Conservation (phyloP, 2,113 vertebrate genomes). For the Pholis gunnellus region DNA sequence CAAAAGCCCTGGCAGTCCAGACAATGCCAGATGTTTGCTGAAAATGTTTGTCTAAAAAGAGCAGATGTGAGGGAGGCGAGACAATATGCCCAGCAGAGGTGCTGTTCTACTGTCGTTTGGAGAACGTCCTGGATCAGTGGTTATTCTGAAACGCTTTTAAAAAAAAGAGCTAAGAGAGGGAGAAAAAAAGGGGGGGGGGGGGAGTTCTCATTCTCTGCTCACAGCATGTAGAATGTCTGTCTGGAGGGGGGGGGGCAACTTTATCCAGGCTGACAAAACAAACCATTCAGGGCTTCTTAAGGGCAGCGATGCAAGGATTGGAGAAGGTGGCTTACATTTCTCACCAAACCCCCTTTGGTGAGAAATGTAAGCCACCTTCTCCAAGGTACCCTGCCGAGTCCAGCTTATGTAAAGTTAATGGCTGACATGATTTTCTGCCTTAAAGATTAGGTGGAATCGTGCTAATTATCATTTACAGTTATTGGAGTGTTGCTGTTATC, state of each 20-base stretch:
- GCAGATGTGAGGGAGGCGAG: slow-evolving; percentile 54
- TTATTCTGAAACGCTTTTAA: slow-evolving; percentile 56
- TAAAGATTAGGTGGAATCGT: not conserved
- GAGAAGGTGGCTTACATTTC: slow-evolving; percentile 14
- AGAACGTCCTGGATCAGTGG: slow-evolving; percentile 67
- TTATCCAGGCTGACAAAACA: not conserved
- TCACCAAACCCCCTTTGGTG: no score
- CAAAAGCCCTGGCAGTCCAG: slow-evolving; percentile 12
- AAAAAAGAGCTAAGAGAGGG: slow-evolving; percentile 40
- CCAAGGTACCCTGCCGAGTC: not conserved
- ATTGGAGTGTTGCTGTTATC: not conserved
- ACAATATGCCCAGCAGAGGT: slow-evolving; percentile 66
- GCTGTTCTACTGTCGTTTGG: slow-evolving; percentile 56
- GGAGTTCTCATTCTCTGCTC: slow-evolving; percentile 34
- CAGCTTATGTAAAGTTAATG: not conserved
- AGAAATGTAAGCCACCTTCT: no score
- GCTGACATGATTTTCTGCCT: not conserved
- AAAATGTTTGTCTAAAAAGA: slow-evolving; percentile 61
- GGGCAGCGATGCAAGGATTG: not conserved
- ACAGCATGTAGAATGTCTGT: slow-evolving; percentile 9
- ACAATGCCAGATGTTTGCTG: slow-evolving; percentile 56
- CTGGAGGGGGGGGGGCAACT: not conserved
- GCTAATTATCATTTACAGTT: not conserved
- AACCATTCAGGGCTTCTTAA: slow-evolving; percentile 23
- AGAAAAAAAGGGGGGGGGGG: slow-evolving; percentile 16